These are phyloP conservation scores for Argyrosomus regius DNA, from an alignment of 2,797 vertebrate genomes.

Conservation along the genomic window DNA sequence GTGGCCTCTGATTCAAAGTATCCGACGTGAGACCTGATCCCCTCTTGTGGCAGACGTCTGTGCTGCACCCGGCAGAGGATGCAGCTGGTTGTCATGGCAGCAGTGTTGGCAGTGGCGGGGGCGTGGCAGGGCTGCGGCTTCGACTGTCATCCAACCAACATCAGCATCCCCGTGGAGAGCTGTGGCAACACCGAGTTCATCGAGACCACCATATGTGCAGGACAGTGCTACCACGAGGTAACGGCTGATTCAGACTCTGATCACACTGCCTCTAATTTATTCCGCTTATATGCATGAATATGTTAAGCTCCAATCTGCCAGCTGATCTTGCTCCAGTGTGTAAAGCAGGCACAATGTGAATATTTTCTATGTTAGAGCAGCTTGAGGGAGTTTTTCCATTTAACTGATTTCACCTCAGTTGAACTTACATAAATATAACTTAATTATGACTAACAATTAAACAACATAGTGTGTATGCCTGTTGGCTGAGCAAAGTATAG, in stretches of 20 bases:
- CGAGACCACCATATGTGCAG: constrained; percentile 89
- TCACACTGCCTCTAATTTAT: not conserved
- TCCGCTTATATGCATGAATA: not conserved
- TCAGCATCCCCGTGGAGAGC: constrained; percentile 89
- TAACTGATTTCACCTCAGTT: not conserved
- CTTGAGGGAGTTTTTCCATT: not conserved
- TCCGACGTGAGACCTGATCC: constrained; percentile 43
- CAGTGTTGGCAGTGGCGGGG: constrained; percentile 82
- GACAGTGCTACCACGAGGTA: constrained; percentile 91
- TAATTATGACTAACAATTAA: not conserved
- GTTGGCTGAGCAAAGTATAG: not conserved
- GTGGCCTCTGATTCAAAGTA: not conserved
- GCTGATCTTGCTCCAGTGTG: not conserved
- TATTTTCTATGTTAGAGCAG: not conserved
- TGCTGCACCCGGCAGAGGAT: constrained; percentile 72
- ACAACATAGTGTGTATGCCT: not conserved
- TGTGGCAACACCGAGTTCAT: constrained; percentile 86
- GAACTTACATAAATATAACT: not conserved
- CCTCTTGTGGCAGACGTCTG: constrained; percentile 57
- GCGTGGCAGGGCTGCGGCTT: constrained; percentile 81
- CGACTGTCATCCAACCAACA: constrained; percentile 85
- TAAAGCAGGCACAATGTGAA: not conserved
- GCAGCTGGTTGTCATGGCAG: constrained; percentile 87
- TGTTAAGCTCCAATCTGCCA: not conserved
- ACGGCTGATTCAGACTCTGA: not conserved